Evolutionary conservation across 2,888 invertebrate genomes (phyloP), one percentile per base, ranked within the genome.

Genomic region (Dusona sp.): DNA sequence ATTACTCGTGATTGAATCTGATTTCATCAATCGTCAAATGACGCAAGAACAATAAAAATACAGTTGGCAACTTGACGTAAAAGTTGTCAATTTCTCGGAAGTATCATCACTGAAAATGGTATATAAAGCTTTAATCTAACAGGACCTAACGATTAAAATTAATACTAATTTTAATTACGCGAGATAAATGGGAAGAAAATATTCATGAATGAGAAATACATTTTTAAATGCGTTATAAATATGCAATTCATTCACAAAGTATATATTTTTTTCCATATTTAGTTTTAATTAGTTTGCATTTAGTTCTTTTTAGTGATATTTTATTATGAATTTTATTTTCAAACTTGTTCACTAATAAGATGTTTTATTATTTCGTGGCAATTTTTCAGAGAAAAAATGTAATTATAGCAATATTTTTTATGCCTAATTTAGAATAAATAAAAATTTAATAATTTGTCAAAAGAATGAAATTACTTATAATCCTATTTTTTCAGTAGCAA

Each of bases 1-100:
- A 80, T 84, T 75, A 70, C 79, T 64, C 42, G 68, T 70, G 54
- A 85, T 85, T 81, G 81, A 73, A 61, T 81, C 81, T 81, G 65
- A 80, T 77, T 81, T 81, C 42, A 61, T 72, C 54, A 77, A 57
- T 75, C 75, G 22, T 11, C 25, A 25, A 61, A 61, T 61, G 48
- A 79, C 72, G 42, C 78, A 38, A 36, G 77, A 25, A 65, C 13
- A 25, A 61, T n/a, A 68, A 61, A 61, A 61, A 61, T 61, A 29
- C 13, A 11, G 2, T 61, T 29, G 2, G 16, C 57, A 25, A 13
- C 11, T 57, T 11, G 25, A 13, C 42, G 16, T 19, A 25, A 25
- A 45, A 68, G 45, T 45, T 68, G 25, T 7, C 45, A 45, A 25
- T 61, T 16, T 29, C 45, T 29, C n/a, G 13, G 68, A 13, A 25